These are phyloP conservation scores for Sesamia inferens DNA, from an alignment of 2,888 invertebrate genomes.

Conservation along the genomic window DNA sequence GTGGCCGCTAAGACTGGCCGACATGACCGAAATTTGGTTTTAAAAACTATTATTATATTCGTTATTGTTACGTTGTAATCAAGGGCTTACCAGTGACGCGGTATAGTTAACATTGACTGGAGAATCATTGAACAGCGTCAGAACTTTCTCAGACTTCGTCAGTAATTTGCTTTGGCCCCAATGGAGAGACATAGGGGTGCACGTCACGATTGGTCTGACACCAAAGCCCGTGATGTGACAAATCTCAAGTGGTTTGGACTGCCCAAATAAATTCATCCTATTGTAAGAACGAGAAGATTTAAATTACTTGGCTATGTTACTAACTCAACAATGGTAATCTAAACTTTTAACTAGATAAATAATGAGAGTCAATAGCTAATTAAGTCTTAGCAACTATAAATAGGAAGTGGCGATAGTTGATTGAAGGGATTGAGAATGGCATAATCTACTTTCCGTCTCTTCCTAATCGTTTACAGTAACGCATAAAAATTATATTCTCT, in stretches of 20 bases:
- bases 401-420: no score
- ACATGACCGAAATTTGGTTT: background rate
- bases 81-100: conserved; percentile 84
- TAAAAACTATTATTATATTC: background rate
- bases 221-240: conserved; percentile 89
- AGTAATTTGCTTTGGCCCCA: conserved; percentile 92
- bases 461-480: no score
- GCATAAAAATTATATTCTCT: no score
- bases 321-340: background rate
- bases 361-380: background rate
- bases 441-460: no score
- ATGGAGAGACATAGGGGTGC: conserved; percentile 90
- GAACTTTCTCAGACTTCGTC: conserved; percentile 81
- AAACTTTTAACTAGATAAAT: background rate
- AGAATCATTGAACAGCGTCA: conserved; percentile 92
- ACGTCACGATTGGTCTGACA: conserved; percentile 92
- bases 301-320: background rate
- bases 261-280: conserved; percentile 83
- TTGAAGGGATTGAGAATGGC: no score
- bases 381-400: background rate
- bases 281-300: conserved; percentile 25
- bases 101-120: conserved; percentile 91
- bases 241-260: conserved; percentile 79
- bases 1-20: background rate
- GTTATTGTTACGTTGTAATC: background rate